Base-by-base conservation (phyloP, 2,888 invertebrate species). In the Fissipunctia ypsillon region DNA sequence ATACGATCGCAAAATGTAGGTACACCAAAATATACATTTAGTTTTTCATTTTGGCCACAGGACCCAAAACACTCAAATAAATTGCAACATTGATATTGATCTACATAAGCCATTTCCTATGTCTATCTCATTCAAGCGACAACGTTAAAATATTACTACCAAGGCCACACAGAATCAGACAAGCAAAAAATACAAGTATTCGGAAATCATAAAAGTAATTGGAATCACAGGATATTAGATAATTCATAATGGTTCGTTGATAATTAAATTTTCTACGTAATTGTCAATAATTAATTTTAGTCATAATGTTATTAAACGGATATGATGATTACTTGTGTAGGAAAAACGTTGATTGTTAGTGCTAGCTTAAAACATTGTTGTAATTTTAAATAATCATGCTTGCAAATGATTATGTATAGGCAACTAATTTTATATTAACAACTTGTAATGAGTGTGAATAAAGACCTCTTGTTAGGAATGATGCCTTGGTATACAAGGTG, bases 21-120 rank as follows among this genome's bases (percentile, higher is more conserved):
- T n/a, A n/a, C n/a, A n/a, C n/a, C n/a, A n/a, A 3, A 59, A 57
- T 57, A 14, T n/a, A n/a, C 59, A 9, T 25, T 16, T 19, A 41
- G 4, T 9, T 63, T 73, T 57, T 31, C 16, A 70, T 7, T 65
- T 56, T 73, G 43, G 7, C 52, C 9, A 64, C 64, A 19, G 63
- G 0, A 76, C 73, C 56, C 67, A 57, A 76, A 64, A 56, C 35
- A 69, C n/a, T 74, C 25, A 16, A 70, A 57, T 68, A 5, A n/a
- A 59, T 78, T 54, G 52, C 52, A 52, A 63, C 7, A 84, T 87
- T 87, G 85, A 88, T 89, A 83, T 87, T 86, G 88, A 88, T 90
- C 84, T 88, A 85, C 50, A 81, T 84, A 69, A 83, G 78, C 70
- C 79, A 88, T 81, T 94, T 93, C 94, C 94, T 93, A 89, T 87